These are phyloP conservation scores for Ornithorhynchus anatinus DNA, from an alignment of 2,113 vertebrate species.

Conservation along the genomic window DNA sequence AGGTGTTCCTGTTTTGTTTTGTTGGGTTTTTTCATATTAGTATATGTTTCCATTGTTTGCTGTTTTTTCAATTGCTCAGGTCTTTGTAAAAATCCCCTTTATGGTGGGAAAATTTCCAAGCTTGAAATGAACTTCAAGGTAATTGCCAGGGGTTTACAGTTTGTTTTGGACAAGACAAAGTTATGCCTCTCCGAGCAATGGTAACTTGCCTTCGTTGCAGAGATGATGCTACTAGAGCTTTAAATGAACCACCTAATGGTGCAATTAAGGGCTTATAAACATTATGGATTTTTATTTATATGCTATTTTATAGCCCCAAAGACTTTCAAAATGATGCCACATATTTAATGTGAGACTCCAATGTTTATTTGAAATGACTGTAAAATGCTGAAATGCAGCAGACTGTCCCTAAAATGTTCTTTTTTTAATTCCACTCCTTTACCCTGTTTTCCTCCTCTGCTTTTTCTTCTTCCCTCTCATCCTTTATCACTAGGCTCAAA, in stretches of 20 bases:
- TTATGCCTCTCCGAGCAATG: neutral
- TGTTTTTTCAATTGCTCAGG: too few species aligned
- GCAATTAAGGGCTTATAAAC: neutral
- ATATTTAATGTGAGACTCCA: neutral
- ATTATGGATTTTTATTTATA: neutral
- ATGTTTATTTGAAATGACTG: neutral
- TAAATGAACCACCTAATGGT: too few species aligned
- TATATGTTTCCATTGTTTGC: too few species aligned
- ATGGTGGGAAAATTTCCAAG: neutral
- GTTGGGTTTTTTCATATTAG: too few species aligned
- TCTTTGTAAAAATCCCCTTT: too few species aligned
- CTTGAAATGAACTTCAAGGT: neutral
- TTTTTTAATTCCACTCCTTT: neutral
- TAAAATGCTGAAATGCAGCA: neutral
- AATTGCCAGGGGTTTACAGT: too few species aligned
- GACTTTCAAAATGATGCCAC: neutral
- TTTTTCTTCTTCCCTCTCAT: neutral
- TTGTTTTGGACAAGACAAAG: neutral
- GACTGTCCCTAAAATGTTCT: neutral
- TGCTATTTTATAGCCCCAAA: neutral
- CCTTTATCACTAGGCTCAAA: conserved; percentile 61
- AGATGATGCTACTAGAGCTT: too few species aligned
- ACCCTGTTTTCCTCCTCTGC: neutral
- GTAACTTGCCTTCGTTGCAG: neutral
- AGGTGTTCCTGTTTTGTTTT: too few species aligned